Base-by-base conservation (phyloP, 1,140 invertebrate species). In the Drosophila bifasciata region DNA sequence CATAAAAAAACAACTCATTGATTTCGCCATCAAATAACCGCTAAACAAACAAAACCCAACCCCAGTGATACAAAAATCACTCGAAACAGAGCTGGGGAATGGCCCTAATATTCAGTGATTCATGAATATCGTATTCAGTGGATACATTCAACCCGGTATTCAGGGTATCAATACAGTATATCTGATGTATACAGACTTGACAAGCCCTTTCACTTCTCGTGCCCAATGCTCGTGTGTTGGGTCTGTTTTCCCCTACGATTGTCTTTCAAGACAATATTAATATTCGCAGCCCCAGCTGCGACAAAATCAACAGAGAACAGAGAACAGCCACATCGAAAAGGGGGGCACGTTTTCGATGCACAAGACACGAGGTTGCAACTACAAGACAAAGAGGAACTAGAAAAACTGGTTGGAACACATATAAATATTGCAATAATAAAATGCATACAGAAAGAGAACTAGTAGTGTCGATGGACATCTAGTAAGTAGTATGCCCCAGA, bases 321-420 rank as follows among this genome's bases (percentile, higher is more conserved):
- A 23, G n/a, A 58, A 52, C 4, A 15, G 15, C 43, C 21, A 57
- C 21, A 57, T 48, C 32, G 11, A 23, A 67, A 84, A 83, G 59
- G 58, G 71, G 76, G 75, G 71, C 79, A 79, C 61, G 76, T 79
- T 84, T 83, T 56, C 49, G 68, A 63, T 17, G 60, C 64, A 72
- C 51, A 63, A 72, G 50, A 64, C 32, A 55, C 55, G 60, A 62
- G 49, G 66, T 36, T 13, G 32, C n/a, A n/a, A n/a, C 11, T 13
- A 4, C 69, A 70, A 77, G 59, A 44, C 68, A 51, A 73, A 73
- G 61, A 46, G 64, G 64, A 58, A 84, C 79, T 72, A 84, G 79
- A 84, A 84, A 84, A 84, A 84, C 79, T 84, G 66, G 79, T 84
- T 84, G 61, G 57, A 61, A 28, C 28, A 25, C 68, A 45, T 32